Percentiles rank a stretch among this genome's conserved stretches.
Conservation (phyloP, 2,888 invertebrate species). For the Eumerus sabulonum region DNA sequence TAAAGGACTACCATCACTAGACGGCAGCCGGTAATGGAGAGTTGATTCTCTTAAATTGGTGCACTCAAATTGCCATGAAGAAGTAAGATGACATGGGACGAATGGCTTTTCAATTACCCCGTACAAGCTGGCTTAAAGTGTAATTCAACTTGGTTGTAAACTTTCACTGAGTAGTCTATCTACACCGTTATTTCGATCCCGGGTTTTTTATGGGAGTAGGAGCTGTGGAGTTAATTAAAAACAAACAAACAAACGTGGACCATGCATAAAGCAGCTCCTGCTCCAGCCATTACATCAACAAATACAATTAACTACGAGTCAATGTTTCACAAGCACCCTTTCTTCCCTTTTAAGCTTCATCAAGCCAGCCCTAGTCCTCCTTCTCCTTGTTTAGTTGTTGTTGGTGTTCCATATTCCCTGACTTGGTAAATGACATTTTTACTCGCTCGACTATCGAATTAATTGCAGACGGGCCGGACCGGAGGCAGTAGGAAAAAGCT, state of each 20-base stretch:
- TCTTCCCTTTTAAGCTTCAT: neutral
- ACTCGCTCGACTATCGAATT: conserved; percentile 46
- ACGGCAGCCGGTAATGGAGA: neutral
- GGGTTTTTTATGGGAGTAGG: neutral
- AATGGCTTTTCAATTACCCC: conserved; percentile 52
- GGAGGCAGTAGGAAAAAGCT: conserved; percentile 30
- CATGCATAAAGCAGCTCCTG: neutral
- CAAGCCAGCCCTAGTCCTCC: no score
- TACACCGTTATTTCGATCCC: no score
- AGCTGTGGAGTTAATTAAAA: conserved; percentile 42
- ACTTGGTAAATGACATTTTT: conserved; percentile 54
- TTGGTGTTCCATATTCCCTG: conserved; percentile 25
- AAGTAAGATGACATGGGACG: conserved; percentile 2
- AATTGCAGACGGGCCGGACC: conserved; percentile 39
- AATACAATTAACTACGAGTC: conserved; percentile 33
- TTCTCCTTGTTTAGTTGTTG: no score
- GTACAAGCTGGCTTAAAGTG: conserved; percentile 34
- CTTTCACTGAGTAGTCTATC: conserved; percentile 2
- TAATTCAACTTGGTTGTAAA: conserved; percentile 50
- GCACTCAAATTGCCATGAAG: conserved; percentile 42
- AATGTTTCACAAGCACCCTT: neutral
- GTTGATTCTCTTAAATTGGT: conserved; percentile 14
- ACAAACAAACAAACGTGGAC: conserved; percentile 40
- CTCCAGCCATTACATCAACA: conserved; percentile 7
- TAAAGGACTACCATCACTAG: conserved; percentile 2